Base-by-base conservation (phyloP, 2,888 invertebrate species). In the Trichacis sp. region DNA sequence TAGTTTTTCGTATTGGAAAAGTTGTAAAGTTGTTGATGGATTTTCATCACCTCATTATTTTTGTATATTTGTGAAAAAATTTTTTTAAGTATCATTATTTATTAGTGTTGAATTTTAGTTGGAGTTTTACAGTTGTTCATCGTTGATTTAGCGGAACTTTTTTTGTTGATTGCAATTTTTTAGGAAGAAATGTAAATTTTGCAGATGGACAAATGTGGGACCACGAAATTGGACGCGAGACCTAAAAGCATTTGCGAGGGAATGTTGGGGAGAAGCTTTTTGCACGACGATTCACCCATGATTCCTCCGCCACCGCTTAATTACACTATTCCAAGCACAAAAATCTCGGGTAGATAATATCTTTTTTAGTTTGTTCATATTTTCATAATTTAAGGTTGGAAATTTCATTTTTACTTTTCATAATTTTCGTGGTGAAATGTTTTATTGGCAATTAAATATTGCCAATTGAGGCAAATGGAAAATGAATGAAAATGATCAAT, bases 231-330 rank as follows among this genome's bases (percentile, higher is more conserved):
- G 30, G 77, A 79, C 19, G 53, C 73, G 30, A 75, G 83, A 60
- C 82, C 84, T 33, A 82, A 82, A 69, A 83, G 83, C 66, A 77
- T 82, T 45, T 81, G 80, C 58, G 83, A 84, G 56, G 79, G 79
- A 59, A 82, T 84, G 78, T 61, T 84, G 24, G 72, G 77, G 17
- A 76, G 78, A 57, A 80, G 77, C 60, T 81, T 78, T 60, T 58
- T 77, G 20, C 74, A 70, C 24, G 89, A 86, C 84, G 87, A 83
- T 86, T 88, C 89, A 81, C 92, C 91, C 48, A 92, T 90, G 60
- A 86, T 90, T 69, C 91, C 91, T 66, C 90, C 91, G 54, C 86
- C 89, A 71, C 91, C 91, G 57, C 77, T 87, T 61, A 88, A 90
- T 81, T 90, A 90, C 70, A 81, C 83, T 12, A 80, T 75, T 48